Base-by-base conservation (phyloP, 2,797 vertebrate species). In the Halcyon smyrnensis region DNA sequence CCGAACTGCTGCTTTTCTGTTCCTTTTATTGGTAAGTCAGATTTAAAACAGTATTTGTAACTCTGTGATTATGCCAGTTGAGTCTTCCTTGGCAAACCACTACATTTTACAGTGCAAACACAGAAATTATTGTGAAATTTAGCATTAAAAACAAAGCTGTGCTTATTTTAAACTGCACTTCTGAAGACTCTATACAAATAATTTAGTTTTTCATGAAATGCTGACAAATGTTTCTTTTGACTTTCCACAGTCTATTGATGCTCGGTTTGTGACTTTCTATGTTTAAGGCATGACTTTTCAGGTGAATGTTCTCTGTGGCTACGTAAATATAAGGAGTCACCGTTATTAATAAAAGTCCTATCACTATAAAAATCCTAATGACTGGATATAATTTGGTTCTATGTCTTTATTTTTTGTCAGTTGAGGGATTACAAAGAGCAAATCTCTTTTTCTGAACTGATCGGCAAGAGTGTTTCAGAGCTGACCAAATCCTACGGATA, bases 21-120 rank as follows among this genome's bases (percentile, higher is more conserved):
- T 98, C 90, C 80, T 98, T 94, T 94, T 98, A 80, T 95, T 92
- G 98, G 98, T 98, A 97, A 98, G 98, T 98, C 54, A 20, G 85
- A 95, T 76, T 91, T 95, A 91, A 97, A 80, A n/a, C 23, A 28
- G 20, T 88, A 83, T 68, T 92, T 68, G 9, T 37, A 70, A 84
- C 11, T 76, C 37, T 94, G 18, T 60, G n/a, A 84, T 71, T 53
- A 17, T 8, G 3, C 53, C 15, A 6, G 24, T 36, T 74, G 28
- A 45, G 21, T 53, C 24, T 41, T 91, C 81, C 93, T 92, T 16
- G 13, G 41, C 20, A 79, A 45, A 67, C 37, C 62, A 85, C 34
- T 75, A 9, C 32, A n/a, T 57, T 94, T 75, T 50, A 68, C 36
- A 19, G 5, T 9, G 10, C 41, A 87, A 87, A 87, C 24, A 20